Conservation (phyloP, 2,888 invertebrate species). For the Hypomecis atomaria region DNA sequence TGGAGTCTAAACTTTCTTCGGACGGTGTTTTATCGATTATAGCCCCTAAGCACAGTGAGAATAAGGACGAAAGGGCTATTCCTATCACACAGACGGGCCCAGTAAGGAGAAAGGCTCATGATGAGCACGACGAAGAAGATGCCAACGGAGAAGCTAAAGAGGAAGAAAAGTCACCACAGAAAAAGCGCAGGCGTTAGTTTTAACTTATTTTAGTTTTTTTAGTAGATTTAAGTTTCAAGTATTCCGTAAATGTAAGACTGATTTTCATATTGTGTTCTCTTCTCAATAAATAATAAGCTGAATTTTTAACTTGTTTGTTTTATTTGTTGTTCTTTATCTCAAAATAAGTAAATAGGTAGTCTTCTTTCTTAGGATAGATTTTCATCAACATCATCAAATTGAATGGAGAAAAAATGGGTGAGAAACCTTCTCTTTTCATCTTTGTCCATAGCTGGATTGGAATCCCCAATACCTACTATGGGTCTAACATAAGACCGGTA, state of each 20-base stretch:
- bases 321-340: background rate
- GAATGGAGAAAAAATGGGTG: too few species aligned
- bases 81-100: conserved; percentile 87
- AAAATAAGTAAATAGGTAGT: too few species aligned
- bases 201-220: background rate
- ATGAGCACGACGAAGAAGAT: conserved; percentile 48
- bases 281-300: background rate
- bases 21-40: conserved; percentile 90
- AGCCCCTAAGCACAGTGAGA: conserved; percentile 77
- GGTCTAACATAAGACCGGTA: too few species aligned
- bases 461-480: too few species aligned
- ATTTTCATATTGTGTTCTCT: conserved; percentile 20
- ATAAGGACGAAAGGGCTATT: conserved; percentile 78
- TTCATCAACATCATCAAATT: too few species aligned
- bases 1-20: conserved; percentile 89
- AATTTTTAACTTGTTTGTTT: background rate
- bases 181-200: conserved; percentile 64
- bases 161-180: conserved; percentile 64
- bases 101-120: conserved; percentile 74
- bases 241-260: conserved; percentile 41
- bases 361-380: too few species aligned
- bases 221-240: background rate
- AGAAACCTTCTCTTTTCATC: too few species aligned
- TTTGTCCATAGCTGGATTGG: too few species aligned
- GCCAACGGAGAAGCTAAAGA: conserved; percentile 43